Base-by-base conservation (phyloP, 1,140 invertebrate species). In the Drosophila tristis region DNA sequence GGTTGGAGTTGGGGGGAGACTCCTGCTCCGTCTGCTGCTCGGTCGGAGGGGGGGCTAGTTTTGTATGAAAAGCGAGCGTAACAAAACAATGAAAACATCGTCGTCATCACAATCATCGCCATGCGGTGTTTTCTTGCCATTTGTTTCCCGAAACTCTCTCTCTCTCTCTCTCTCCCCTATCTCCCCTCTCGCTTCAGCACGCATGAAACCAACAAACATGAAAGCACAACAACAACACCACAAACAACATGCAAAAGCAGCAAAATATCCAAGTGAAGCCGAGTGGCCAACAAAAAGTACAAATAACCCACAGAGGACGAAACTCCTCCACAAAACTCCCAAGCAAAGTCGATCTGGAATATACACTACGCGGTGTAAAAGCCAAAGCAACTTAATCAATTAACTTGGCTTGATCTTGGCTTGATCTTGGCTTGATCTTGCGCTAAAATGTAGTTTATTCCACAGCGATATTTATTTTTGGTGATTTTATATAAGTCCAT, bases 51-150 rank as follows among this genome's bases (percentile, higher is more conserved):
- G n/a, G 66, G 58, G 60, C 49, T 65, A 66, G 66, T 70, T 70
- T 68, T 56, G 66, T 70, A 70, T 70, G 66, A 70, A 70, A 79
- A 75, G 66, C 70, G 67, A 78, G 81, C 67, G 73, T 85, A 75
- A 85, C 74, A 86, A 79, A 86, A 86, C 82, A 86, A 86, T 86
- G 82, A 86, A 86, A 86, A 86, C 81, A 86, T 86, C 74, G 82
- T 86, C 81, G 82, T 87, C 81, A 86, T 87, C 81, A 86, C 81
- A 86, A 86, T 86, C 81, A 87, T 86, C 81, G 81, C 81, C 81
- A 86, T 87, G 81, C 81, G 81, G 81, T 86, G 81, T 85, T 81
- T 78, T 73, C 82, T 87, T 74, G 74, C 78, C 81, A 85, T 85
- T 85, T 85, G 78, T 86, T 84, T 75, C 51, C 48, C 81, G 50